Base-by-base conservation (phyloP, 2,113 vertebrate species). In the Scomber japonicus region DNA sequence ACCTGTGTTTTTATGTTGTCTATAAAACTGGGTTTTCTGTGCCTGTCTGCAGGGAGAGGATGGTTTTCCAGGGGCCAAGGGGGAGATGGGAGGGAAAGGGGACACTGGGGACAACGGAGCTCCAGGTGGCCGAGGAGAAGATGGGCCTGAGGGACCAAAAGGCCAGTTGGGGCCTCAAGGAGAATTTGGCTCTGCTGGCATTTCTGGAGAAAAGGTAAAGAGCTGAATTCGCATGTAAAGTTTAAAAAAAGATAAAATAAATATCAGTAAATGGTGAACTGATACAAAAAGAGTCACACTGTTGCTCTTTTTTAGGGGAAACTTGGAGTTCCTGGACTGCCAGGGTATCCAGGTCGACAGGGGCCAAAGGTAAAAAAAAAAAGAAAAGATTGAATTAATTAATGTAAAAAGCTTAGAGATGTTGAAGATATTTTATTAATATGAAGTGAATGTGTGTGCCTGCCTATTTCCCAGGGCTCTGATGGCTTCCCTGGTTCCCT, bases 71-170 rank as follows among this genome's bases (percentile, higher is more conserved):
- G 98, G 98, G 15, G 96, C 97, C 80, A 99, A 99, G 88, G 98
- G 98, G 0, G 98, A 99, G 82, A 97, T 98, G 96, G 98, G 98
- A 82, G 93, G 94, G 79, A 99, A 99, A 82, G 98, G 98, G 8
- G 98, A 99, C 50, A 46, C 92, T 91, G 98, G 98, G 30, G 98
- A 99, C 79, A 91, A 97, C 0, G 97, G 98, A 7, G 91, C 92
- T 3, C 19, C 82, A 4, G 98, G 98, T 0, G 93, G 92, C 4
- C 91, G 97, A 24, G 98, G 98, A 2, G 98, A 99, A 85, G 98
- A 99, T 4, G 98, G 98, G 1, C 96, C 97, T 0, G 98, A 99
- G 91, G 98, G 98, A 1, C 96, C 96, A 0, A 99, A 99, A 91
- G 98, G 98, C 13, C 96, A 97, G 3, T 71, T 92, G 0, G 98